Evolutionary conservation across 2,113 vertebrate genomes (phyloP).

Genomic region (Cryptotis parvus): DNA sequence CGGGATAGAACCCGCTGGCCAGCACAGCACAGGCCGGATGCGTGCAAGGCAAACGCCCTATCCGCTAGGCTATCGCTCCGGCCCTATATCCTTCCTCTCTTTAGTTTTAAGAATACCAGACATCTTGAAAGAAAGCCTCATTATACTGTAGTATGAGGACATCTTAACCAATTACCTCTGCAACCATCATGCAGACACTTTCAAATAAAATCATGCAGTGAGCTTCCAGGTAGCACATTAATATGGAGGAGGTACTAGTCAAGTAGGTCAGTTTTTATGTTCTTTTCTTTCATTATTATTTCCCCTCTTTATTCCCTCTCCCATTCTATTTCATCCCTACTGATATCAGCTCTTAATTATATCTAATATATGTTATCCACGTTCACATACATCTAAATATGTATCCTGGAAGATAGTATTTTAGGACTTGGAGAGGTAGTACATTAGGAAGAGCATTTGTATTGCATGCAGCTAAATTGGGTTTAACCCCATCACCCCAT

Average conservation of each 20-base stretch:
- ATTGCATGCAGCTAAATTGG: no score
- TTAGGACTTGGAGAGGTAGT: no score
- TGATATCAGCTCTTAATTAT: not conserved
- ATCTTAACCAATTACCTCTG: not conserved
- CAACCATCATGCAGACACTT: not conserved
- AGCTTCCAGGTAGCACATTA: not conserved
- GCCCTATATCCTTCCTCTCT: no score
- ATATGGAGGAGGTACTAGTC: not conserved
- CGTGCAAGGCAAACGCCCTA: no score
- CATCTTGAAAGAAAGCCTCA: not conserved
- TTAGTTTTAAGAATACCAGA: not conserved
- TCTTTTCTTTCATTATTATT: not conserved
- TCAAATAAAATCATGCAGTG: conserved; percentile 6
- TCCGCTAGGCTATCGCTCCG: no score
- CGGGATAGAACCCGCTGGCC: no score
- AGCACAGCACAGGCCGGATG: no score
- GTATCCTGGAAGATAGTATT: not conserved
- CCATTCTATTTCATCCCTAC: not conserved
- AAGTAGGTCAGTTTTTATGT: not conserved
- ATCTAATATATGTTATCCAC: not conserved
- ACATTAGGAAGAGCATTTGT: no score
- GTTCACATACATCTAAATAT: not conserved
- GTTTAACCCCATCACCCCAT: no score
- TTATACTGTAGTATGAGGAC: not conserved
- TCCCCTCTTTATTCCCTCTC: not conserved